A percentile compares a stretch with the other conserved stretches of the same genome.
Evolutionary conservation across 1,140 invertebrate genomes (phyloP).

Genomic region (Orchesella cincta): DNA sequence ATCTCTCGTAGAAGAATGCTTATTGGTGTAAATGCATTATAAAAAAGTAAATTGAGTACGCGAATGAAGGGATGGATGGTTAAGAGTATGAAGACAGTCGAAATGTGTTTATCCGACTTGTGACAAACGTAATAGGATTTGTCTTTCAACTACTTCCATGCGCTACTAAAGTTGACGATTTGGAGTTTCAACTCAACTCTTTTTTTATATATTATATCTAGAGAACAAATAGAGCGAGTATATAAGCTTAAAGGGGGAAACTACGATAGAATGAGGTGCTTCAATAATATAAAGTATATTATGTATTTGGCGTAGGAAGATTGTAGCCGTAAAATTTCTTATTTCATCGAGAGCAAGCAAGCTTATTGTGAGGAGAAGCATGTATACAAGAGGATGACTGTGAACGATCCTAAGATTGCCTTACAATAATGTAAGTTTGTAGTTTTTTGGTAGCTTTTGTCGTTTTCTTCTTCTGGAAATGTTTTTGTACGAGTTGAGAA

Average conservation of each 20-base stretch:
- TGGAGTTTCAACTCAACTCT: conserved; percentile 1
- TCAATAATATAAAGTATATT: no score
- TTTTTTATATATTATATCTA: neutral
- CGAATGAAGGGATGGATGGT: conserved; percentile 19
- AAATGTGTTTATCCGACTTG: conserved; percentile 26
- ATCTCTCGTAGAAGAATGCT: neutral
- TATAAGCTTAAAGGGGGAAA: neutral
- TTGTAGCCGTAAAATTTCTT: conserved; percentile 15
- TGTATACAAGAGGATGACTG: no score
- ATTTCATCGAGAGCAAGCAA: neutral
- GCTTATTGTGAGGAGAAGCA: neutral
- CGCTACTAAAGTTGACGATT: conserved; percentile 15
- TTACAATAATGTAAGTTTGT: neutral
- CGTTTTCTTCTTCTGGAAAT: conserved; percentile 5
- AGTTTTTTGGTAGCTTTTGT: neutral
- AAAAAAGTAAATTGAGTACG: conserved; percentile 22
- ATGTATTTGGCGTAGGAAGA: neutral
- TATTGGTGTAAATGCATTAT: conserved; percentile 12
- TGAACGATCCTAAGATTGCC: no score
- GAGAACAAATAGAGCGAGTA: neutral
- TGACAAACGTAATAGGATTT: conserved; percentile 30
- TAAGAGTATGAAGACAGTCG: conserved; percentile 2
- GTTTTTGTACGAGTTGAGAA: conserved; percentile 17
- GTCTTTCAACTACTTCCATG: conserved; percentile 26
- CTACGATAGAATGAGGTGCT: neutral